Conservation (phyloP, 2,888 invertebrate species). For the Eupithecia dodoneata region DNA sequence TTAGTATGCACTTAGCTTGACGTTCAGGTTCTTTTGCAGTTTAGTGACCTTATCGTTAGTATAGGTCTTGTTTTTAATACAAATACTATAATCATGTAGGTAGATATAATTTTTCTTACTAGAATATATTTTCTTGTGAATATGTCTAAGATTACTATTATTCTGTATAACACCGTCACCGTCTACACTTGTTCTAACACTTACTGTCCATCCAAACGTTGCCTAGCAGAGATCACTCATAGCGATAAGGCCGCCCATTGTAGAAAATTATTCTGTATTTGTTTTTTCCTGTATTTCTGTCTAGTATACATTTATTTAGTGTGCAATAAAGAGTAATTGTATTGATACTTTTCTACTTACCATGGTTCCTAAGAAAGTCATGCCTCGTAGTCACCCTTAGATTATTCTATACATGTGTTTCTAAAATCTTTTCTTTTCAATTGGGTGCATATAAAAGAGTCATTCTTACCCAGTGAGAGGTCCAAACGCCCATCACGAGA, state of each 20-base stretch:
- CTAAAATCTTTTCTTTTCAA: neutral
- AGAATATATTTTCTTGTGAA: neutral
- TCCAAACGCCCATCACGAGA: slow-evolving; percentile 89
- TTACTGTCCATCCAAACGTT: too few species aligned
- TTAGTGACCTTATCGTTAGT: neutral
- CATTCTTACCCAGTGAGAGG: slow-evolving; percentile 90
- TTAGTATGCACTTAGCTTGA: neutral
- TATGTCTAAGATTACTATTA: neutral
- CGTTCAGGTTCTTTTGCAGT: neutral
- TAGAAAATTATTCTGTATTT: too few species aligned
- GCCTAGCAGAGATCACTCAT: too few species aligned
- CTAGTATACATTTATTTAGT: too few species aligned
- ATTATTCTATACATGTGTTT: neutral
- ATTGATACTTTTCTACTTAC: neutral
- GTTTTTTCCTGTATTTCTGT: too few species aligned
- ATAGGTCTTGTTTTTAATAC: neutral
- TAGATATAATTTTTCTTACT: neutral
- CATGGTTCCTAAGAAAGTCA: neutral
- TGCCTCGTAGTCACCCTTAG: neutral
- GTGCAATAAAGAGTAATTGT: too few species aligned
- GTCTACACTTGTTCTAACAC: too few species aligned
- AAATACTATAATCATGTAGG: neutral
- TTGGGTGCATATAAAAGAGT: neutral
- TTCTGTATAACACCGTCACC: too few species aligned
- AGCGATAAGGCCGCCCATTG: too few species aligned